Evolutionary conservation across 2,888 invertebrate species (phyloP), one percentile per base, ranked within the genome.

Genomic region (Trachelus iudaicus): DNA sequence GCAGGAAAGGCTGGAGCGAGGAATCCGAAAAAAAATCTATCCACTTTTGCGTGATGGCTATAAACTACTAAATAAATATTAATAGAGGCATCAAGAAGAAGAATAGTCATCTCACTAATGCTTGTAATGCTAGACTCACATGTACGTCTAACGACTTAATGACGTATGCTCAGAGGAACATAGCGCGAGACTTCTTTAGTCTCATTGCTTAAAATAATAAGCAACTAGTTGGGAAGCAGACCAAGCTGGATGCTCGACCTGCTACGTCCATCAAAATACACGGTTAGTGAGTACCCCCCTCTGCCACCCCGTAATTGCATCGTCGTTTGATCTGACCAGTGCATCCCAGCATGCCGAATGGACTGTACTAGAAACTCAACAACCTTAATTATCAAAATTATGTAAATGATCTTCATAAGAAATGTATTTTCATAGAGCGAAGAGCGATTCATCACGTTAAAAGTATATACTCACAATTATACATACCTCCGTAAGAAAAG

Each of bases 71-170:
- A 69, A 69, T 69, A 69, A 69, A 69, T 69, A 30, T 69, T 69
- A 69, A 69, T 69, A 69, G 30, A 31, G 69, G 69, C 4, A 69
- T 31, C 69, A 33, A 30, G 30, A 69, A 69, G 30, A 69, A n/a
- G 69, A 69, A 69, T 69, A 69, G 69, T 69, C 69, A 69, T 69
- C 9, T 33, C 13, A 33, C 69, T 69, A 69, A 69, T 31, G 69
- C 69, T 30, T 69, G n/a, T 69, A 69, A 69, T 69, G 33, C 30
- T 30, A 12, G 33, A 31, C 69, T 69, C 69, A 33, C 69, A 33
- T 33, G 69, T 69, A 69, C 69, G 69, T 69, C 69, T 69, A 69
- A 69, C 69, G 69, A 69, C 69, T 69, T 69, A 69, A 69, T 69
- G 69, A 69, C 69, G 69, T 69, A 13, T 33, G 69, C 30, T 69